A percentile compares a stretch with the other conserved stretches of the same genome.
Evolutionary conservation across 92 coral and sea anemone species (phyloP).

Genomic region (Bergia sp.): DNA sequence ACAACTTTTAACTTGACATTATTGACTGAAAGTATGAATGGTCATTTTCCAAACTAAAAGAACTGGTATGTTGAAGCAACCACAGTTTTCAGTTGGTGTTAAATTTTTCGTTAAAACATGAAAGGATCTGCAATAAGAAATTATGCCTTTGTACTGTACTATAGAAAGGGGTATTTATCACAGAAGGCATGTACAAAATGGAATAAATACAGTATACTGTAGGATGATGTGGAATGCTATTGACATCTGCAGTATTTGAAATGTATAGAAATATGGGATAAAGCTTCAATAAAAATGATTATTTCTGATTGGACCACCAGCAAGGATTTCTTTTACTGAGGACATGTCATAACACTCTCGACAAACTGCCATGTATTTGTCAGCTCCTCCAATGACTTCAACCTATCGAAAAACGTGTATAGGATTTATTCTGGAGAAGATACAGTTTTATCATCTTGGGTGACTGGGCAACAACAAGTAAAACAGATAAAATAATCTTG

Average conservation of each 20-base stretch:
- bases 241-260: background rate
- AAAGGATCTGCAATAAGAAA: no score
- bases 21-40: no score
- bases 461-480: background rate
- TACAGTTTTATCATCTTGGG: background rate
- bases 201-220: background rate
- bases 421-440: background rate
- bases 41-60: no score
- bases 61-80: no score
- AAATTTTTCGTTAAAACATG: no score
- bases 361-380: conserved; percentile 97
- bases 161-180: no score
- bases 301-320: conserved; percentile 54
- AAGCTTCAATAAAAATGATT: conserved; percentile 29
- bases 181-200: no score
- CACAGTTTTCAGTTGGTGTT: no score
- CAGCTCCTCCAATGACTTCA: conserved; percentile 98
- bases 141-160: no score
- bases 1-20: no score
- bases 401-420: conserved; percentile 48
- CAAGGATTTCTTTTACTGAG: conserved; percentile 65
- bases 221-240: background rate
- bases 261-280: background rate
- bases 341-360: conserved; percentile 82
- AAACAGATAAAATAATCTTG: no score